A percentile compares a stretch with the other conserved stretches of the same genome.
Evolutionary conservation across 2,888 invertebrate genomes (phyloP).

Genomic region (Ischnura elegans): DNA sequence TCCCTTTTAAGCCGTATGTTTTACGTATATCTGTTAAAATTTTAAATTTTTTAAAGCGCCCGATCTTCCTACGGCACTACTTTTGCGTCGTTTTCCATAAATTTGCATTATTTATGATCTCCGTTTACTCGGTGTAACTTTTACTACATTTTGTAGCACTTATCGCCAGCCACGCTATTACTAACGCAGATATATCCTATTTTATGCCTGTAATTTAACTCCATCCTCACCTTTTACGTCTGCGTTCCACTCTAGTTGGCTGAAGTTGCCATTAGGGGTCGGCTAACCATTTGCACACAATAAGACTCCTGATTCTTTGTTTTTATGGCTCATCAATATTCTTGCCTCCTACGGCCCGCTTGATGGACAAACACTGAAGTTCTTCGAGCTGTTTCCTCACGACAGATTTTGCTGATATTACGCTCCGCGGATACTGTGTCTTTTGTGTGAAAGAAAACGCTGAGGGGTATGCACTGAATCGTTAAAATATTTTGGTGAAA

Average conservation of each 20-base stretch:
- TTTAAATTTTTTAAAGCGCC: too few relatives aligned
- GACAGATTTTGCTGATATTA: not conserved
- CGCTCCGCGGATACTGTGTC: not conserved
- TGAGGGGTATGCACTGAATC: not conserved
- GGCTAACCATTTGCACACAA: slow-evolving; percentile 10
- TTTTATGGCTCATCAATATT: slow-evolving; percentile 28
- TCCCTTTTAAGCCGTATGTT: too few relatives aligned
- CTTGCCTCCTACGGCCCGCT: not conserved
- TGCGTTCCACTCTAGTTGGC: slow-evolving; percentile 4
- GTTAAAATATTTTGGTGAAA: not conserved
- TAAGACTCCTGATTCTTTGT: not conserved
- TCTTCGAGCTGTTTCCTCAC: not conserved
- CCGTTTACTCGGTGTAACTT: not conserved
- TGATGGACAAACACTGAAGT: not conserved
- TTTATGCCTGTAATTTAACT: not conserved
- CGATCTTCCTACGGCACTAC: too few relatives aligned
- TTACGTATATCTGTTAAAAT: too few relatives aligned
- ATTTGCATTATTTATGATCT: too few relatives aligned
- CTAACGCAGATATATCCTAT: not conserved
- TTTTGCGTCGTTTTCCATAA: too few relatives aligned
- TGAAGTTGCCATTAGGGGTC: not conserved
- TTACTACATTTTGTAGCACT: not conserved
- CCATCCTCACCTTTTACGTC: not conserved
- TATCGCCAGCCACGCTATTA: not conserved
- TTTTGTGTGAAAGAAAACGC: not conserved